These are phyloP conservation scores for Monomorium pharaonis DNA, from an alignment of 1,140 invertebrate species.

Conservation along the genomic window DNA sequence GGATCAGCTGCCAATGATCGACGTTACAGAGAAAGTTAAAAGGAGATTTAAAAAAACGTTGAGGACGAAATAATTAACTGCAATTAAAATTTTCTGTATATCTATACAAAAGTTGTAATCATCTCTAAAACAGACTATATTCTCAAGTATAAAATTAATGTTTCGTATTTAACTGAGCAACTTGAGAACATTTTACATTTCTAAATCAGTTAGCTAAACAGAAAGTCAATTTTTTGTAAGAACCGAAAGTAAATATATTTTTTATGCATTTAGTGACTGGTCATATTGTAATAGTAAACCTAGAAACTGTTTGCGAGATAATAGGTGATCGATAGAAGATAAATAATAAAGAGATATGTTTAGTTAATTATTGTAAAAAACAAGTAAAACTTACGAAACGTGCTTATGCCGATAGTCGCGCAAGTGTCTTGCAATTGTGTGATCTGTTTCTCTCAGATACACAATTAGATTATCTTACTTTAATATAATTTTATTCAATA, in stretches of 20 bases:
- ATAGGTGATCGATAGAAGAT: not conserved
- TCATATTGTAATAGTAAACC: not conserved
- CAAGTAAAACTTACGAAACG: not conserved
- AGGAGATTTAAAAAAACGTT: not conserved
- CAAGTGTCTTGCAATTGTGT: not conserved
- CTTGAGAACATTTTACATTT: not conserved
- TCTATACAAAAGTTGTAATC: not conserved
- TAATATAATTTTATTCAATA: conserved; percentile 8
- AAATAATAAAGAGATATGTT: not conserved
- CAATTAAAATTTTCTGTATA: not conserved
- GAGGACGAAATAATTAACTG: not conserved
- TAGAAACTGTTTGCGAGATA: not conserved
- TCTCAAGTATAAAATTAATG: conserved; percentile 1
- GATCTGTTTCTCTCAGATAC: not conserved
- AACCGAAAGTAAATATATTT: not conserved
- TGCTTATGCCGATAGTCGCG: not conserved
- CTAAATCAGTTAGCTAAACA: not conserved
- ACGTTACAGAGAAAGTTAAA: conserved; percentile 3
- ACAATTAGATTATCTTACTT: not conserved
- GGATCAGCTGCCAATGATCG: conserved; percentile 23
- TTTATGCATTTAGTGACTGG: conserved; percentile 9
- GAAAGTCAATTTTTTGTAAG: not conserved
- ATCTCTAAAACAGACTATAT: not conserved
- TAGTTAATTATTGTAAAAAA: conserved; percentile 10
- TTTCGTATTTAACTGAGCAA: not conserved